These are phyloP conservation scores for Lacerta bilineata DNA, from an alignment of 2,797 vertebrate species.

Conservation along the genomic window DNA sequence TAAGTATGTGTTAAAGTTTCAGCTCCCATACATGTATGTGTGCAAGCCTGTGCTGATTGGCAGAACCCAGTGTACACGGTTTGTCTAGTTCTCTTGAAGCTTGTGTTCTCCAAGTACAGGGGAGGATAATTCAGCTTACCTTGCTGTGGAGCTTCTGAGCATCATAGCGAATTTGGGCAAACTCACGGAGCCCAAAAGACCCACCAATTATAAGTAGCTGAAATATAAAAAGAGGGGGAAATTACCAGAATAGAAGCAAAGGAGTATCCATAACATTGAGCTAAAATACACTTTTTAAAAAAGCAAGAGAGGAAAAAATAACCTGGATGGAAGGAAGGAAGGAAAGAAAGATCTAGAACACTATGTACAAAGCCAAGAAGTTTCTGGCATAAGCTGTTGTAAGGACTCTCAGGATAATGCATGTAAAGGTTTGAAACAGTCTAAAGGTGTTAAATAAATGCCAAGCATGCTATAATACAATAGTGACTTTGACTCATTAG, in stretches of 20 bases:
- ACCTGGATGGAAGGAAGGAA: background rate
- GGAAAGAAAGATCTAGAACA: background rate
- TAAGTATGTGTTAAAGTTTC: no score
- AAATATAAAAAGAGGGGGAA: constrained; percentile 67
- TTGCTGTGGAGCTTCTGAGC: constrained; percentile 84
- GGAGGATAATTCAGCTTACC: constrained; percentile 77
- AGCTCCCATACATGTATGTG: background rate
- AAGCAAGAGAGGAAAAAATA: background rate
- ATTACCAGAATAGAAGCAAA: constrained; percentile 34
- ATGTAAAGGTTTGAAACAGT: background rate
- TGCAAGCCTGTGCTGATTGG: background rate
- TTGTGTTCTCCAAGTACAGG: constrained; percentile 21
- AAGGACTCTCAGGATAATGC: background rate
- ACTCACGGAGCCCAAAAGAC: constrained; percentile 94
- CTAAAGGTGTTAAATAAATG: background rate
- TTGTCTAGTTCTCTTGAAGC: background rate
- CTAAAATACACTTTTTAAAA: no score
- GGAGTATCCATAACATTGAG: background rate
- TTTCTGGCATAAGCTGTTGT: background rate
- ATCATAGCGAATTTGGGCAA: constrained; percentile 94
- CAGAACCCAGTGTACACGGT: background rate
- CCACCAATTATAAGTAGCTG: constrained; percentile 93
- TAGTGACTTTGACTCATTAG: background rate
- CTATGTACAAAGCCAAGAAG: background rate
- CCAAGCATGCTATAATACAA: background rate